phyloP scores from a whole-genome alignment of 2,797 vertebrate species.

The Chelon labrosus region DNA sequence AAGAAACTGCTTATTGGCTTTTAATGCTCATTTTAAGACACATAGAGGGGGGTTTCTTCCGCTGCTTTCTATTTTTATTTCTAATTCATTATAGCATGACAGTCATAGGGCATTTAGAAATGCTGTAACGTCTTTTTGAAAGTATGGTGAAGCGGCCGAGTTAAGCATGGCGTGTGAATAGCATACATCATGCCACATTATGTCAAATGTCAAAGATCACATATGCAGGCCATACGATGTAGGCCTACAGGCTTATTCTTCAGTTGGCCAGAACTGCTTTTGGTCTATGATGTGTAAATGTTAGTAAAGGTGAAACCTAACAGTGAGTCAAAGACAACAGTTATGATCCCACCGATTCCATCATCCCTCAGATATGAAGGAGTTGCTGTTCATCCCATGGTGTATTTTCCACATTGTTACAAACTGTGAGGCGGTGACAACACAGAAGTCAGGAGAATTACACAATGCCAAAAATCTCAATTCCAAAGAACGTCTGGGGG shows the following conservation, averaged over 20 bases:
- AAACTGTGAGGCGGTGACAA: neutral
- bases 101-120: slow-evolving; percentile 44
- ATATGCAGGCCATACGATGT: slow-evolving; percentile 27
- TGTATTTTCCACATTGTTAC: slow-evolving; percentile 12
- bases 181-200: slow-evolving; percentile 42
- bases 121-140: slow-evolving; percentile 34
- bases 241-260: slow-evolving; percentile 20
- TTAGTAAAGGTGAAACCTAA: slow-evolving; percentile 32
- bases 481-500: slow-evolving; percentile 45
- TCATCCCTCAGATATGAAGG: neutral
- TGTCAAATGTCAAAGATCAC: slow-evolving; percentile 57
- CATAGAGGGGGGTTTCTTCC: slow-evolving; percentile 40
- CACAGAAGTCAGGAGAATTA: slow-evolving; percentile 18
- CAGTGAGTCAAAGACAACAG: slow-evolving; percentile 27
- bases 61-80: slow-evolving; percentile 62
- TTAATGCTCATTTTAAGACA: slow-evolving; percentile 74
- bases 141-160: slow-evolving; percentile 20
- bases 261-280: slow-evolving; percentile 11
- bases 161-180: slow-evolving; percentile 56
- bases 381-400: neutral
- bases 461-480: slow-evolving; percentile 38
- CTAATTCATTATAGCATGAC: slow-evolving; percentile 51
- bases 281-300: slow-evolving; percentile 20
- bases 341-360: slow-evolving; percentile 14
- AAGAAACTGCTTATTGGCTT: slow-evolving; percentile 66